Conservation (phyloP, 2,113 vertebrate genomes). For the Eurystomus gularis region DNA sequence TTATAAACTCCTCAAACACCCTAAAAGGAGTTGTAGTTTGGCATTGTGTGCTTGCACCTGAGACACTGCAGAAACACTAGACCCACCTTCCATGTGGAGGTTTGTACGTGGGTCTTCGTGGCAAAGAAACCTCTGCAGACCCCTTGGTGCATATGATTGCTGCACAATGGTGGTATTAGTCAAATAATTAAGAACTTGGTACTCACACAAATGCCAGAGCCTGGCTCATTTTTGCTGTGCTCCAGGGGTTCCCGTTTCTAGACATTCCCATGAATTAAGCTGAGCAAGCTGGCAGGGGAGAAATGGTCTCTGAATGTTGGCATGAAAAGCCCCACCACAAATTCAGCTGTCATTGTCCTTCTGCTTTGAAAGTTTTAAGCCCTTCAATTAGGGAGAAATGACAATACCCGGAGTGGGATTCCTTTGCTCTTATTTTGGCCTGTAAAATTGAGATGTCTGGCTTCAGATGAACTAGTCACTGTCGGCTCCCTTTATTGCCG, state of each 20-base stretch:
- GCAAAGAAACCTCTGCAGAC: not conserved
- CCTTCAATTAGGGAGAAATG: conserved; percentile 39
- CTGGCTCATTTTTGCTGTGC: not conserved
- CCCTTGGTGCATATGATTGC: not conserved
- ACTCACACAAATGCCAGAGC: conserved; percentile 21
- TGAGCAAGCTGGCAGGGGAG: conserved; percentile 37
- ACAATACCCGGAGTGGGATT: conserved; percentile 47
- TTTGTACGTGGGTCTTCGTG: not conserved
- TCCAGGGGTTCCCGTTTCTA: conserved; percentile 49
- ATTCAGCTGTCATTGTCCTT: conserved; percentile 50
- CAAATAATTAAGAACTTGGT: conserved; percentile 15
- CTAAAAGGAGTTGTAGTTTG: not conserved
- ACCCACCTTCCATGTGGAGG: not conserved
- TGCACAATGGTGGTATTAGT: not conserved
- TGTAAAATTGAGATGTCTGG: not conserved
- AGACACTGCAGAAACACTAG: not conserved
- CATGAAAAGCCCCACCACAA: conserved; percentile 42
- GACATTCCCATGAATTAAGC: conserved; percentile 62
- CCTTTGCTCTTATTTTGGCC: conserved; percentile 37
- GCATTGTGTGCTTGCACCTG: not conserved
- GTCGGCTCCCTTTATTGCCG: accelerated
- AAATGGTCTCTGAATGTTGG: conserved; percentile 28
- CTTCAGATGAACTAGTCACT: not conserved
- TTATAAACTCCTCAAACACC: not conserved
- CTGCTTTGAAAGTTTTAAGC: conserved; percentile 47